Conservation (phyloP, 2,888 invertebrate genomes). For the Mongoloraphidia duomilia region DNA sequence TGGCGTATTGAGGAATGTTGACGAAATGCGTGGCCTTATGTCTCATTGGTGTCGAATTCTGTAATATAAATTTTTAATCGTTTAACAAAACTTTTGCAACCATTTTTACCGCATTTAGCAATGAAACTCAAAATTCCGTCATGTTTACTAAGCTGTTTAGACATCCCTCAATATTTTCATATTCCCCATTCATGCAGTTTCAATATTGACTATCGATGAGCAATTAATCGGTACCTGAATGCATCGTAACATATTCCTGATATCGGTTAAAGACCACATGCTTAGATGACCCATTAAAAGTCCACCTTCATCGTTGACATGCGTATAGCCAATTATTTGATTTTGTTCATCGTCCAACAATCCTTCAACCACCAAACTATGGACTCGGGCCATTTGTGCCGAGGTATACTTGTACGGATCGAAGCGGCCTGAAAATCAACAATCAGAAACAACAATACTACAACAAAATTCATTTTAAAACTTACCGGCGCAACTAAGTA, state of each 20-base stretch:
- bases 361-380: conserved; percentile 72
- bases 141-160: too few relatives aligned
- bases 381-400: conserved; percentile 71
- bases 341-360: conserved; percentile 73
- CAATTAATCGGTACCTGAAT: conserved; percentile 42
- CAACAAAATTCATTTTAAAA: not conserved
- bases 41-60: conserved; percentile 82
- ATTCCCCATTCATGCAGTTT: too few relatives aligned
- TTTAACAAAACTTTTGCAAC: conserved; percentile 1
- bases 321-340: conserved; percentile 71
- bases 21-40: conserved; percentile 81
- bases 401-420: conserved; percentile 65
- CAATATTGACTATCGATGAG: too few relatives aligned
- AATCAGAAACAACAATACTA: not conserved
- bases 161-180: too few relatives aligned
- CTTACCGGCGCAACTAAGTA: conserved; percentile 62
- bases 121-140: too few relatives aligned
- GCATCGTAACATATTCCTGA: conserved; percentile 60
- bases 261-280: conserved; percentile 67
- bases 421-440: conserved; percentile 40
- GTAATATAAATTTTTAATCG: conserved; percentile 22
- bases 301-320: conserved; percentile 69
- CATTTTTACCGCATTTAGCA: too few relatives aligned
- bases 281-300: conserved; percentile 73
- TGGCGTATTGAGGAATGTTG: conserved; percentile 68